Conservation (phyloP, 2,113 vertebrate genomes). For the Sinocyclocheilus grahami region DNA sequence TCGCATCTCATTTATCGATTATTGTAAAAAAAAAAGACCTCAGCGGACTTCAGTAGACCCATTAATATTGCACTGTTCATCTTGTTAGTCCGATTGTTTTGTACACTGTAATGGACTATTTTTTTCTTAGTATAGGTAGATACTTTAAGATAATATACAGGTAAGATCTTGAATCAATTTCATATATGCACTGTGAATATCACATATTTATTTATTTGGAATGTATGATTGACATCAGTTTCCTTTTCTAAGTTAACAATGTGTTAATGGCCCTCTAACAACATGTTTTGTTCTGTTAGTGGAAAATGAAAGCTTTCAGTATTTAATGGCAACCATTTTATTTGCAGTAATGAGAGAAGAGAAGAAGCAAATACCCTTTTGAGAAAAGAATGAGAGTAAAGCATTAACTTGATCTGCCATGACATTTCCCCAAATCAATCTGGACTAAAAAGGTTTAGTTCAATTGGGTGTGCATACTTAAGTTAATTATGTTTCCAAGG, state of each 20-base stretch:
- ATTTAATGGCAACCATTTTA: conserved; percentile 15
- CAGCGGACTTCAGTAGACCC: too few relatives aligned
- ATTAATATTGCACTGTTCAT: too few relatives aligned
- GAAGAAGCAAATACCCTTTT: conserved; percentile 29
- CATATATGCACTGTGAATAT: not conserved
- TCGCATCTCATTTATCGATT: too few relatives aligned
- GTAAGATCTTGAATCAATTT: not conserved
- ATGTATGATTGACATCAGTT: not conserved
- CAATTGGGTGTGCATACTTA: conserved; percentile 60
- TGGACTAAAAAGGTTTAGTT: conserved; percentile 66
- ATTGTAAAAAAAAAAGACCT: not conserved
- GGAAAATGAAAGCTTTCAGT: conserved; percentile 23
- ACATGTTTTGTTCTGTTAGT: not conserved
- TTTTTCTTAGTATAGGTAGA: too few relatives aligned
- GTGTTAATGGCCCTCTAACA: not conserved
- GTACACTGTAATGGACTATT: too few relatives aligned
- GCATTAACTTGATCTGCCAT: conserved; percentile 36
- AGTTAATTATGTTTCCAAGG: conserved; percentile 68
- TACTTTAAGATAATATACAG: not conserved
- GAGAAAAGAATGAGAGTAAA: conserved; percentile 4
- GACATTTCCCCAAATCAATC: conserved; percentile 68
- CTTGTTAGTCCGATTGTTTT: too few relatives aligned
- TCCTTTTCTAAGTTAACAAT: not conserved
- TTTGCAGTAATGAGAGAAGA: conserved; percentile 20
- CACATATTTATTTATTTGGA: not conserved